phyloP scores from a whole-genome alignment of 2,888 invertebrate species.

The Crepidodera aurea region DNA sequence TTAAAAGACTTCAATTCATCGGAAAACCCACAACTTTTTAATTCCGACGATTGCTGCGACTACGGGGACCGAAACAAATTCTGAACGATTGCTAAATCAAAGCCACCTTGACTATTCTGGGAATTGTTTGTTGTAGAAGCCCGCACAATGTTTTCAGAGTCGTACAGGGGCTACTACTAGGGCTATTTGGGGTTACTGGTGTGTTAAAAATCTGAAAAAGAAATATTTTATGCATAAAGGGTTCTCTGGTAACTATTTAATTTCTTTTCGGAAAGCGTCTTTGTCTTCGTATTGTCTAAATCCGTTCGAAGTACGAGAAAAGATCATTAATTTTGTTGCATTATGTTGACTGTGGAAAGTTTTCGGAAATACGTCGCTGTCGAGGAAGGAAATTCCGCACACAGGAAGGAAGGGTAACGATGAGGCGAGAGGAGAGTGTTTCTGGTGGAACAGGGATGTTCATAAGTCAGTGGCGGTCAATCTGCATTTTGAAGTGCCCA shows the following conservation, averaged over 20 bases:
- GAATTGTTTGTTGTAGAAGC: constrained; percentile 40
- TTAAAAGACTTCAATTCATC: constrained; percentile 41
- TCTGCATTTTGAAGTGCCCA: neutral
- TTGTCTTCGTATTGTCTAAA: neutral
- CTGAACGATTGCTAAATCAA: constrained; percentile 18
- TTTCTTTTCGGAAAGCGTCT: neutral
- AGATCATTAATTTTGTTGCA: constrained; percentile 56
- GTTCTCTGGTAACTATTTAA: neutral
- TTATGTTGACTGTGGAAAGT: constrained; percentile 53
- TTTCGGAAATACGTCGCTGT: constrained; percentile 54
- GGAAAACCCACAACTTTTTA: constrained; percentile 44
- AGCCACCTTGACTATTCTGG: constrained; percentile 39
- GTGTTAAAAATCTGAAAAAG: too few species aligned
- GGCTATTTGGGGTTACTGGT: too few species aligned
- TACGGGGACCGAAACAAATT: constrained; percentile 9
- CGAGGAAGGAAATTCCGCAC: constrained; percentile 54
- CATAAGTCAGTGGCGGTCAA: neutral
- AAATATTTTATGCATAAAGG: too few species aligned
- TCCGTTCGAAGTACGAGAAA: constrained; percentile 33
- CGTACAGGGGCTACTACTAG: too few species aligned
- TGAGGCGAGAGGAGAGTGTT: constrained; percentile 45
- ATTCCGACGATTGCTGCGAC: constrained; percentile 34
- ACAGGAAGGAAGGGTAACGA: constrained; percentile 57
- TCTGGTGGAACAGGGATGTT: constrained; percentile 4
- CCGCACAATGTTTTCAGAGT: constrained; percentile 30